These are phyloP conservation scores for Karalla daura DNA, from an alignment of 2,797 vertebrate species.

Conservation along the genomic window DNA sequence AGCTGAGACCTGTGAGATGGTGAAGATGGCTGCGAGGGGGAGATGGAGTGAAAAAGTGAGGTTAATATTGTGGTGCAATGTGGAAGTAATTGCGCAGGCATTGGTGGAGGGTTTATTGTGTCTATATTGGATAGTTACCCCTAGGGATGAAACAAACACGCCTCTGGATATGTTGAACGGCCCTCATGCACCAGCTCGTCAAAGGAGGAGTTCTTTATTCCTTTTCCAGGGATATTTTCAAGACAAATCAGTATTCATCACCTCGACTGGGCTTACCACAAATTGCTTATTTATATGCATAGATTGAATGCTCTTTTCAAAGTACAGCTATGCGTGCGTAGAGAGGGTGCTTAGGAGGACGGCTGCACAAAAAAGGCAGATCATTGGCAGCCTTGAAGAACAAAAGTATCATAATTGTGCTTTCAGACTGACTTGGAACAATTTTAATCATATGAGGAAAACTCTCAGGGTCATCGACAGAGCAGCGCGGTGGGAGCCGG, in stretches of 20 bases:
- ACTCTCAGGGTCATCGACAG: neutral
- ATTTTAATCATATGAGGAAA: constrained; percentile 13
- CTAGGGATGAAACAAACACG: constrained; percentile 32
- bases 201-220: constrained; percentile 35
- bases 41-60: constrained; percentile 25
- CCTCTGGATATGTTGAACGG: constrained; percentile 23
- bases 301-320: constrained; percentile 47
- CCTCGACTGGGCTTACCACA: constrained; percentile 17
- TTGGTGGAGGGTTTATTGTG: constrained; percentile 49
- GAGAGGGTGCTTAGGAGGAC: neutral
- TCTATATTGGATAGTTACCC: constrained; percentile 41
- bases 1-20: constrained; percentile 21
- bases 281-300: constrained; percentile 52
- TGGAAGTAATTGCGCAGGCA: constrained; percentile 33
- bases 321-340: constrained; percentile 23
- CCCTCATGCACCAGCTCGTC: constrained; percentile 9
- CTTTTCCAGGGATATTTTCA: constrained; percentile 29
- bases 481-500: constrained; percentile 1
- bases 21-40: constrained; percentile 5
- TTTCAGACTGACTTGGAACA: constrained; percentile 16
- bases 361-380: constrained; percentile 14
- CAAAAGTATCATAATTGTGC: constrained; percentile 9
- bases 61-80: constrained; percentile 29
- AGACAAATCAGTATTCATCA: constrained; percentile 39
- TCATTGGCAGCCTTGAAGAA: constrained; percentile 29